Conservation (phyloP, 2,888 invertebrate species). For the Strigamia transsilvanica region DNA sequence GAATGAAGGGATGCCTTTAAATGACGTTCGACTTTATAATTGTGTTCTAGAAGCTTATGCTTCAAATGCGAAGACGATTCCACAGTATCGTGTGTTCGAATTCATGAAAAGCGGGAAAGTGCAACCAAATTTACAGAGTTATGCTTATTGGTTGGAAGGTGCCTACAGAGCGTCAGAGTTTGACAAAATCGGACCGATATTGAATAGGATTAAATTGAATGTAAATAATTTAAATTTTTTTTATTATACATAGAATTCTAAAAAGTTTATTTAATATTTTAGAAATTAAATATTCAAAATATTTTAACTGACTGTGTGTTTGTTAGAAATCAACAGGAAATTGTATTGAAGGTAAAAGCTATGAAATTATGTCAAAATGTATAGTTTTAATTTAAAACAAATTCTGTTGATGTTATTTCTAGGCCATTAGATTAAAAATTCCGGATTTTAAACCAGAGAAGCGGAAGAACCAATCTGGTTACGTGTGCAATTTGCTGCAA, state of each 20-base stretch:
- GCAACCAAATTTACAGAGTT: conserved; percentile 43
- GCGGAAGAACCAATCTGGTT: not conserved
- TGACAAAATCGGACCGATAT: not conserved
- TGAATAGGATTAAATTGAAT: not conserved
- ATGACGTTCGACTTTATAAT: not conserved
- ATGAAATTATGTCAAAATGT: not conserved
- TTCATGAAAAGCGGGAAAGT: not conserved
- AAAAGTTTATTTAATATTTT: conserved; percentile 10
- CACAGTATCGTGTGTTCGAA: not conserved
- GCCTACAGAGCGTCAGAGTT: not conserved
- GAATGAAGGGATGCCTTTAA: not conserved
- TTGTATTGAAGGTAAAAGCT: conserved; percentile 5
- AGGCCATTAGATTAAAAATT: not conserved
- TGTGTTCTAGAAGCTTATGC: not conserved
- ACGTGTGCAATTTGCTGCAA: not conserved
- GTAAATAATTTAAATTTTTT: not conserved
- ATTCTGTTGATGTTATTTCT: not conserved
- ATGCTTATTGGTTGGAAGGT: not conserved
- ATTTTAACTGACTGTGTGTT: not conserved
- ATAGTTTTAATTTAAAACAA: not conserved
- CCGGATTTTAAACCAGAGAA: not conserved
- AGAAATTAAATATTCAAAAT: conserved; percentile 23
- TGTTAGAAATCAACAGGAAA: conserved; percentile 7
- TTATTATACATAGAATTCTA: not conserved
- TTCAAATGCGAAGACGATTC: not conserved